Percentiles rank a stretch among this genome's conserved stretches.
These are phyloP conservation scores for Habroteleia sp. DNA, from an alignment of 2,888 invertebrate genomes.

Conservation along the genomic window DNA sequence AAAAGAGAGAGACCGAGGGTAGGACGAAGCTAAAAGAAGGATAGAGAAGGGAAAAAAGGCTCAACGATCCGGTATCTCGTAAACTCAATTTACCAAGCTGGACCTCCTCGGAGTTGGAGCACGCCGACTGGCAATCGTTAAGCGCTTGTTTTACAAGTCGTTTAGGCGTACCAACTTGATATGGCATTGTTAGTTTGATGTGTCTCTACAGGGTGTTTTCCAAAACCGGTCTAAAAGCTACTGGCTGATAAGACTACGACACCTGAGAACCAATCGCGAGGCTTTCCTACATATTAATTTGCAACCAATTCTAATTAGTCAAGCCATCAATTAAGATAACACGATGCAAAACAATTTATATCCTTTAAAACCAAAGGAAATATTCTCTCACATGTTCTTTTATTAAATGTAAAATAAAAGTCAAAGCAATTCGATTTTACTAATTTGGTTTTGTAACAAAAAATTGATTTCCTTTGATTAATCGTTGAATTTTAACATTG, in stretches of 20 bases:
- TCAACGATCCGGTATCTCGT: conserved; percentile 72
- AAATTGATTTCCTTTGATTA: no score
- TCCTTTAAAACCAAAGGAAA: no score
- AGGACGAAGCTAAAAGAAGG: neutral
- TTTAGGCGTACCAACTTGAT: conserved; percentile 75
- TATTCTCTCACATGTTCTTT: no score
- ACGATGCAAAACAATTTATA: no score
- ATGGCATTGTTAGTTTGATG: conserved; percentile 68
- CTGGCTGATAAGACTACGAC: conserved; percentile 68
- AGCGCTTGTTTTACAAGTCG: conserved; percentile 81
- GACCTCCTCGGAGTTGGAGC: conserved; percentile 72
- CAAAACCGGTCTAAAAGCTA: conserved; percentile 72
- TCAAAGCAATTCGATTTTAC: neutral
- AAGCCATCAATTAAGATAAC: conserved; percentile 21
- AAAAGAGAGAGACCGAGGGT: conserved; percentile 49
- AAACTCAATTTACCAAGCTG: conserved; percentile 78
- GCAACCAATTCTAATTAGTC: conserved; percentile 35
- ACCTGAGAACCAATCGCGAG: conserved; percentile 43
- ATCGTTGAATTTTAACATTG: no score
- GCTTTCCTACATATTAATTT: conserved; percentile 43
- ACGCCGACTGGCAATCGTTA: conserved; percentile 74
- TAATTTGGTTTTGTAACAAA: no score
- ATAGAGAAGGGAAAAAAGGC: conserved; percentile 10
- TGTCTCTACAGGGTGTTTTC: conserved; percentile 73
- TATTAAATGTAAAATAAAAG: no score